These are phyloP conservation scores for Ectropis crepuscularia DNA, from an alignment of 2,888 invertebrate genomes.

Conservation along the genomic window DNA sequence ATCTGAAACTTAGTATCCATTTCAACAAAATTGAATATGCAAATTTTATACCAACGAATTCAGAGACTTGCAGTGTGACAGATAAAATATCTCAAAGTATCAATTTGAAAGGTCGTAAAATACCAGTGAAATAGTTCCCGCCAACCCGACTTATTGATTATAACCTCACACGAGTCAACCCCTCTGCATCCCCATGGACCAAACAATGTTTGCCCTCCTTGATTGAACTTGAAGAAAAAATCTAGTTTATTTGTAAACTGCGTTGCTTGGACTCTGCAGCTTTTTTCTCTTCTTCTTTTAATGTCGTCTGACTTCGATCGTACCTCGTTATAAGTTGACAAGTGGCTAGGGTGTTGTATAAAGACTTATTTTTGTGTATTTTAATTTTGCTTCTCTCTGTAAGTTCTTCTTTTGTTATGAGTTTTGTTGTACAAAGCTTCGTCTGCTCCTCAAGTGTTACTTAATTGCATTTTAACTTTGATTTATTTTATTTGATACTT, in stretches of 20 bases:
- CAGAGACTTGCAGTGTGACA: not conserved
- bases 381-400: slow-evolving; percentile 8
- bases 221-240: slow-evolving; percentile 72
- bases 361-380: slow-evolving; percentile 27
- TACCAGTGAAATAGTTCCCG: slow-evolving; percentile 8
- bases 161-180: slow-evolving; percentile 74
- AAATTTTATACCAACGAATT: not conserved
- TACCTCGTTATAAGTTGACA: slow-evolving; percentile 44
- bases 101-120: slow-evolving; percentile 1
- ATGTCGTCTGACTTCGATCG: slow-evolving; percentile 37
- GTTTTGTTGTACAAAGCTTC: not conserved
- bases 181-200: slow-evolving; percentile 56
- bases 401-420: not conserved
- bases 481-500: too few relatives aligned
- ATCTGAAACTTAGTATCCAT: too few relatives aligned
- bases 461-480: too few relatives aligned
- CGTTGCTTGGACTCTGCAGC: slow-evolving; percentile 50
- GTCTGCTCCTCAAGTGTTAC: too few relatives aligned
- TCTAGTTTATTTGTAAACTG: slow-evolving; percentile 62
- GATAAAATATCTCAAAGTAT: too few relatives aligned
- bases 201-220: slow-evolving; percentile 71
- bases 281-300: slow-evolving; percentile 36
- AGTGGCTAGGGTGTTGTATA: slow-evolving; percentile 19
- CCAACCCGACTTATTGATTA: slow-evolving; percentile 73
- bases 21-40: too few relatives aligned